Percentiles rank a stretch among this genome's conserved stretches.
Evolutionary conservation across 2,797 vertebrate genomes (phyloP).

Genomic region (Acridotheres tristis): DNA sequence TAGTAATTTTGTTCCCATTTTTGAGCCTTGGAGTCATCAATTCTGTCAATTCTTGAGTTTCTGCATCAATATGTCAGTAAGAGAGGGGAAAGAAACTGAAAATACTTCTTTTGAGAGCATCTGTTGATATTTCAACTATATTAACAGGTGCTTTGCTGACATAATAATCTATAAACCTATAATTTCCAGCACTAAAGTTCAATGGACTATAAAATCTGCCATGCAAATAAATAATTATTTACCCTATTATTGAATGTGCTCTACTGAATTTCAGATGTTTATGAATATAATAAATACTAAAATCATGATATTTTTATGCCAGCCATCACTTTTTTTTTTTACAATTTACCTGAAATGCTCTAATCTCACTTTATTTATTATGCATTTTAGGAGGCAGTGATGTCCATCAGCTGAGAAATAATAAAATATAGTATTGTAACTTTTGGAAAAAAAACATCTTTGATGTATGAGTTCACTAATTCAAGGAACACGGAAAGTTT

Average conservation of each 20-base stretch:
- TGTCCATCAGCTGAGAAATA: not conserved
- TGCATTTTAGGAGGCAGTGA: not conserved
- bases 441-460: not conserved
- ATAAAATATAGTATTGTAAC: not conserved
- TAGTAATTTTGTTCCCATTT: not conserved
- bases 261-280: not conserved
- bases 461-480: not conserved
- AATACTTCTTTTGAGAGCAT: not conserved
- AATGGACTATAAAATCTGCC: not conserved
- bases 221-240: not conserved
- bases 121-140: not conserved
- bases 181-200: not conserved
- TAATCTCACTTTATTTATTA: not conserved
- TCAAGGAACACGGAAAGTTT: not conserved
- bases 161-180: not conserved
- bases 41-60: not conserved
- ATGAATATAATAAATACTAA: not conserved
- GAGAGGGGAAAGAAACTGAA: not conserved
- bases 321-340: not conserved
- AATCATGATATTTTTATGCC: fast-evolving
- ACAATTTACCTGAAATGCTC: not conserved
- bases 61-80: not conserved
- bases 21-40: not conserved
- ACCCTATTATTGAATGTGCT: not conserved
- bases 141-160: not conserved